phyloP scores from a whole-genome alignment of 2,888 invertebrate genomes.

The Epinotia demarniana region DNA sequence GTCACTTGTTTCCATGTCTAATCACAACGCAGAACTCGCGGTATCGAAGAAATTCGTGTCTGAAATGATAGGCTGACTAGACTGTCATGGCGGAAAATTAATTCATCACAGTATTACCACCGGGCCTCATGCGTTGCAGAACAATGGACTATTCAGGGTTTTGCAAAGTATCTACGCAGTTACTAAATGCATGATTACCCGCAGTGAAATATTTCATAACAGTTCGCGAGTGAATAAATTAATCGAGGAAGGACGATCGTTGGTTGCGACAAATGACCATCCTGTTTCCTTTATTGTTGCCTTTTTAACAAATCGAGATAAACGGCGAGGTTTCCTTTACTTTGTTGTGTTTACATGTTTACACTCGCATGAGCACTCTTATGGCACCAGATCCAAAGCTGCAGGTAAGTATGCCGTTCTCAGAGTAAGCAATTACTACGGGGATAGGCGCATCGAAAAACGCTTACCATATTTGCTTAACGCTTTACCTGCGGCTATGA shows the following conservation, averaged over 20 bases:
- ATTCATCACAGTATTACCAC: slow-evolving; percentile 70
- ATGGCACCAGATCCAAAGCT: no score
- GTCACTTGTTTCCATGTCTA: slow-evolving; percentile 34
- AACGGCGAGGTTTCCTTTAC: slow-evolving; percentile 33
- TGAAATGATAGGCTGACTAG: slow-evolving; percentile 60
- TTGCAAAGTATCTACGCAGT: slow-evolving; percentile 69
- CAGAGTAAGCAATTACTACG: no score
- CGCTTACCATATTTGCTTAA: no score
- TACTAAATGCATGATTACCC: slow-evolving; percentile 42
- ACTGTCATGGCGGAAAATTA: slow-evolving; percentile 67
- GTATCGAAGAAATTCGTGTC: slow-evolving; percentile 58
- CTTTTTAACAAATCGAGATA: slow-evolving; percentile 36
- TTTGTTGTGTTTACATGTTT: slow-evolving; percentile 20
- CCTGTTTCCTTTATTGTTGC: slow-evolving; percentile 43
- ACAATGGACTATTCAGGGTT: slow-evolving; percentile 76
- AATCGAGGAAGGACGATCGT: slow-evolving; percentile 46
- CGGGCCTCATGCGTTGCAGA: slow-evolving; percentile 69
- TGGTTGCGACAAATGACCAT: slow-evolving; percentile 40
- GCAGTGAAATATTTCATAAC: slow-evolving; percentile 59
- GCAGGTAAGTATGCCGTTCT: no score
- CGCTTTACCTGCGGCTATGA: no score
- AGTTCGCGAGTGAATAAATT: slow-evolving; percentile 46
- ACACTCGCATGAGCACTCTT: no score
- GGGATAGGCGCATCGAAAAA: no score
- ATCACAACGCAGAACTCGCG: slow-evolving; percentile 60